Conservation (phyloP, 2,797 vertebrate species). For the Mus spretus region DNA sequence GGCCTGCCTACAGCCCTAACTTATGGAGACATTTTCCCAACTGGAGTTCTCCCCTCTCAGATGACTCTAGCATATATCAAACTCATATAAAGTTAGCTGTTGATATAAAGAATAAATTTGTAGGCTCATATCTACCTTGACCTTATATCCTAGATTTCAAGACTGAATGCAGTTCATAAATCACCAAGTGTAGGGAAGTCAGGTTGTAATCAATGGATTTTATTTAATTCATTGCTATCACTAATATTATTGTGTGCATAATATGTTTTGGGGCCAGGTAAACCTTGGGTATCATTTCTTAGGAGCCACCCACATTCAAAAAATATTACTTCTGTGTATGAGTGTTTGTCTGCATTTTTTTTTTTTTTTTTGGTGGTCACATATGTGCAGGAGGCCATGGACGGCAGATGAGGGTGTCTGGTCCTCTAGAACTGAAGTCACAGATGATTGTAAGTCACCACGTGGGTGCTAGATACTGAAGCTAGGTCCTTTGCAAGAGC, state of each 20-base stretch:
- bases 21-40: neutral
- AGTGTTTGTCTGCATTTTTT: neutral
- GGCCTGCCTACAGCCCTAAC: neutral
- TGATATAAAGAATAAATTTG: neutral
- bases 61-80: neutral
- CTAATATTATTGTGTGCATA: neutral
- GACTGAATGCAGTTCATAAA: neutral
- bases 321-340: neutral
- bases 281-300: neutral
- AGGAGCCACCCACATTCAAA: neutral
- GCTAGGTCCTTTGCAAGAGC: neutral
- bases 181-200: rapidly evolving
- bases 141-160: neutral
- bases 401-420: neutral
- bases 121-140: neutral
- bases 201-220: neutral
- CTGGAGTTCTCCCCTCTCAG: neutral
- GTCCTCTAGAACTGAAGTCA: neutral
- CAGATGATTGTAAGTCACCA: neutral
- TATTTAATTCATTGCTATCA: neutral
- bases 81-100: neutral
- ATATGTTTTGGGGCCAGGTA: neutral
- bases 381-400: neutral
- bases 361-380: no score
- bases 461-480: neutral